Evolutionary conservation across 2,113 vertebrate genomes (phyloP), one percentile per base, ranked within the genome.

Genomic region (Vicugna pacos): DNA sequence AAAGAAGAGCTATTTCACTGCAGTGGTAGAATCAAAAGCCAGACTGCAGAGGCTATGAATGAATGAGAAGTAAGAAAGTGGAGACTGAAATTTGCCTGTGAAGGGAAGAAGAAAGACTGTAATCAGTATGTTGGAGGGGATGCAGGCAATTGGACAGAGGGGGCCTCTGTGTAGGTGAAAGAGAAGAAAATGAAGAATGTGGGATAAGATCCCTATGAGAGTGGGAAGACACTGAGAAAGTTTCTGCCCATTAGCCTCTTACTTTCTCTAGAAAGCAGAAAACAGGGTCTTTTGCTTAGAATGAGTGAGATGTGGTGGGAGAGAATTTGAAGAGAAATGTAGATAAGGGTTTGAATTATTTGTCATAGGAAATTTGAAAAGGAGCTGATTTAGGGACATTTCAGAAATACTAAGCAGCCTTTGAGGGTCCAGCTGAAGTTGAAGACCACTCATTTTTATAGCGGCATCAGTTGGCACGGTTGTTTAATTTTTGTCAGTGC

Each of bases 261-360:
- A 83, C 32, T 89, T 91, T 91, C 32, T 76, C 70, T 91, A 10
- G 56, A 50, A 50, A 58, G 60, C 38, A 67, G 70, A 24, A 84
- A 77, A 52, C 2, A 20, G 17, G 9, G 4, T 75, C 50, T 77
- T 65, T 38, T 76, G 38, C 60, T 69, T 46, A 94, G 60, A 64
- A 58, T 81, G 26, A 56, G 46, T 82, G 28, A 62, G 26, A 26
- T 80, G 70, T 80, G 70, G 48, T 77, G 10, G 58, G 30, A 84
- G 54, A 20, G 93, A 91, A 91, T 91, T 85, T 69, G 42, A 95
- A 91, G 52, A 84, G 67, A 58, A 60, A 60, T 70, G 73, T 87
- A 87, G 75, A 52, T 81, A 89, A 94, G 54, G 6, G 5, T 80
- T 94, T 81, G 50, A 67, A 83, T 90, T 58, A 50, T 50, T 38